A percentile compares a stretch with the other conserved stretches of the same genome.
These are phyloP conservation scores for Rhineura floridana DNA, from an alignment of 2,113 vertebrate genomes.

Conservation along the genomic window DNA sequence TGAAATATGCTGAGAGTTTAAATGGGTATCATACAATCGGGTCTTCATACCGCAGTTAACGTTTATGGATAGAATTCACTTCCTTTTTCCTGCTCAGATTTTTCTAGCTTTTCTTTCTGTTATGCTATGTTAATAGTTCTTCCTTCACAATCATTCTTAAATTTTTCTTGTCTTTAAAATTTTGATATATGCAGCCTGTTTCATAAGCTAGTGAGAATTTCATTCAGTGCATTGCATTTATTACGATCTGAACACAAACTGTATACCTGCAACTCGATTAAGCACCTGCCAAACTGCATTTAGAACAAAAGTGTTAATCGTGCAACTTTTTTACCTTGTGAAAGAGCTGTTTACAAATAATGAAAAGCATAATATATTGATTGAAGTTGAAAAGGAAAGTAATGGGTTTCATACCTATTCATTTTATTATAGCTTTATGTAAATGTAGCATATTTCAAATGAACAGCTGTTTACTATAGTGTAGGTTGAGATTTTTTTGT, in stretches of 20 bases:
- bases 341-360: constrained; percentile 75
- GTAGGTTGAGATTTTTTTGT: constrained; percentile 42
- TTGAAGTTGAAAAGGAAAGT: constrained; percentile 55
- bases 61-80: not conserved
- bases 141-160: not conserved
- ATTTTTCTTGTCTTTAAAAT: not conserved
- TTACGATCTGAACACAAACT: not conserved
- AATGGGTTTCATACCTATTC: constrained; percentile 56
- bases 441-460: constrained; percentile 62
- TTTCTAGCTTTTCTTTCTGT: not conserved
- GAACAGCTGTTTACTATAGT: constrained; percentile 58
- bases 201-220: not conserved
- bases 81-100: not conserved
- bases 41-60: not conserved
- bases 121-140: fast-evolving
- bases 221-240: not conserved
- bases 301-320: constrained; percentile 63
- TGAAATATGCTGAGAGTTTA: constrained; percentile 10
- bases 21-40: constrained; percentile 7
- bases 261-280: constrained; percentile 35
- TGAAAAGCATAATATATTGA: constrained; percentile 69
- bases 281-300: constrained; percentile 60
- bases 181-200: not conserved
- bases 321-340: constrained; percentile 69
- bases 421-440: constrained; percentile 62